Evolutionary conservation across 2,113 vertebrate species (phyloP), one percentile per base, ranked within the genome.

Genomic region (Chlamydotis undulata): DNA sequence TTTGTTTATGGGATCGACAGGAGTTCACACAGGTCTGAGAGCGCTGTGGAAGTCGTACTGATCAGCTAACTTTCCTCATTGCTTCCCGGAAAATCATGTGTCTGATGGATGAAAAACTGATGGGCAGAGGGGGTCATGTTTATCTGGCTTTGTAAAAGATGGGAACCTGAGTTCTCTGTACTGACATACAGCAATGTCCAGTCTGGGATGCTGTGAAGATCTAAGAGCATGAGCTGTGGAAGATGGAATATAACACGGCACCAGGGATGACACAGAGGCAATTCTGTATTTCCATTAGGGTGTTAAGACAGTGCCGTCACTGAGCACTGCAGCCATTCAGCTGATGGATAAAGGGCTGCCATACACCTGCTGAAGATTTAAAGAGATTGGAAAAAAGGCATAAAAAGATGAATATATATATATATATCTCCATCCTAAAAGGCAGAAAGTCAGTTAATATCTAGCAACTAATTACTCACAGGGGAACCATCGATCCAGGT

Each of bases 401-500:
- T 65, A 25, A 88, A 75, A 71, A 45, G 19, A 50, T 57, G 3
- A 59, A 43, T 15, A 43, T 43, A 43, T 7, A 9, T 65, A 9
- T 76, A 24, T 60, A 61, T 37, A 37, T 37, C 37, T 37, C 37
- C 37, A 37, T 69, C 25, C 68, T 33, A 63, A 75, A 65, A n/a
- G 29, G 33, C n/a, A 95, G 14, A 82, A 92, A 92, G 28, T 25
- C 11, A 81, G 6, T 31, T 45, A 69, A 60, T 60, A 80, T 76
- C 37, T 50, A 90, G 41, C 9, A 95, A 88, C 33, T 19, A 92
- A 61, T 55, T 89, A 98, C 98, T 97, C 95, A 99, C 99, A 53
- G 99, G 93, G 31, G 98, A 98, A 23, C 97, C 98, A 95, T 99
- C 99, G 64, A 94, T 97, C 99, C 99, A 99, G 22, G 93, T 69